Conservation (phyloP, 2,888 invertebrate species). For the Craniophora ligustri region DNA sequence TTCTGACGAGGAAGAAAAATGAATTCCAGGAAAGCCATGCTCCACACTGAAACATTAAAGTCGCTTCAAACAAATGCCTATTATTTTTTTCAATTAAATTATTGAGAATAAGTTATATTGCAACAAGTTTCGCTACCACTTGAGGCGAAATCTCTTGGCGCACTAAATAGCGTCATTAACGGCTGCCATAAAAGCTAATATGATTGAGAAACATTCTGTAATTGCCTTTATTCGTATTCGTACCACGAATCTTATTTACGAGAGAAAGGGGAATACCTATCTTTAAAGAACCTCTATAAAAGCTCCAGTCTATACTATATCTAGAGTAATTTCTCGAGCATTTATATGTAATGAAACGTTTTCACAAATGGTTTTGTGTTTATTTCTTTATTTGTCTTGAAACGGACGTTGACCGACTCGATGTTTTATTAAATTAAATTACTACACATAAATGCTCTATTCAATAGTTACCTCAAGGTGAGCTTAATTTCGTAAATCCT, state of each 20-base stretch:
- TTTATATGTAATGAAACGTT: no score
- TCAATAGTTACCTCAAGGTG: conserved; percentile 34
- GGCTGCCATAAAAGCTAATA: conserved; percentile 58
- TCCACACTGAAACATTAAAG: background rate
- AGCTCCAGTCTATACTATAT: no score
- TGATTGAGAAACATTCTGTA: conserved; percentile 41
- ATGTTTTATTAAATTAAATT: no score
- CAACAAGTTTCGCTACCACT: conserved; percentile 20
- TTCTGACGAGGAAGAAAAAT: no score
- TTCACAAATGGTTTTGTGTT: no score
- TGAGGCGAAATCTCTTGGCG: conserved; percentile 23
- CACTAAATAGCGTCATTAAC: conserved; percentile 55
- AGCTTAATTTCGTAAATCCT: conserved; percentile 7
- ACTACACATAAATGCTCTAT: no score
- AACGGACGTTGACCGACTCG: no score
- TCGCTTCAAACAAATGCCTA: background rate
- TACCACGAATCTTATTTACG: conserved; percentile 52
- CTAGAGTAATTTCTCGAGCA: no score
- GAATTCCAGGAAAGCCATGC: no score
- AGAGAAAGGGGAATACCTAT: conserved; percentile 35
- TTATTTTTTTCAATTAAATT: background rate
- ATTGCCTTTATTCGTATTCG: conserved; percentile 29
- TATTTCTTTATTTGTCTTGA: no score
- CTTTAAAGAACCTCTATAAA: no score
- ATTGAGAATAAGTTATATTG: background rate